Conservation (phyloP, 2,888 invertebrate genomes). For the Protula sp. region DNA sequence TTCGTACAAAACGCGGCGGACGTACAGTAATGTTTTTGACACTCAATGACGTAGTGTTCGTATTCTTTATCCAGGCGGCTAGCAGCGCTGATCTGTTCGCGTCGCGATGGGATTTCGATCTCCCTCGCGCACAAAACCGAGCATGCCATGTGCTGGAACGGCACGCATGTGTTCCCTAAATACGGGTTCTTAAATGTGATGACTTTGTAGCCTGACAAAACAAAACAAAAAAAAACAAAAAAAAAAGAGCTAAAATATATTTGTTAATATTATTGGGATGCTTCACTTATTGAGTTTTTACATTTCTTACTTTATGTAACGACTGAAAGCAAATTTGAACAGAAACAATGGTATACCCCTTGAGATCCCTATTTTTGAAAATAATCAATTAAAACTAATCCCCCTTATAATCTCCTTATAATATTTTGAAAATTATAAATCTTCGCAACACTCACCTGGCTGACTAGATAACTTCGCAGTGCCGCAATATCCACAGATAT, state of each 20-base stretch:
- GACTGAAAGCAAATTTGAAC: too few species aligned
- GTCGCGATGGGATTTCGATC: slow-evolving; percentile 54
- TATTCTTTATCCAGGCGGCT: slow-evolving; percentile 48
- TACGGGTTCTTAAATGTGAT: slow-evolving; percentile 57
- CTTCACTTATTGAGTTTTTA: neutral
- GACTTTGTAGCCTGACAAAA: slow-evolving; percentile 54
- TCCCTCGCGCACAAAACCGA: slow-evolving; percentile 52
- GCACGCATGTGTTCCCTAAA: slow-evolving; percentile 57
- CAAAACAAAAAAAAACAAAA: too few species aligned
- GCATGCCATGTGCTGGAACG: slow-evolving; percentile 57
- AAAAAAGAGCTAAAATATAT: neutral
- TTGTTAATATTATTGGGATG: neutral
- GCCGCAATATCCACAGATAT: slow-evolving; percentile 53
- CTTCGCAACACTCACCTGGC: slow-evolving; percentile 44
- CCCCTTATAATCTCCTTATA: too few species aligned
- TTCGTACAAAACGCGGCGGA: slow-evolving; percentile 3
- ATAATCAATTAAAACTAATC: too few species aligned
- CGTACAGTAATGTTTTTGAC: slow-evolving; percentile 17
- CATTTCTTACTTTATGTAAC: too few species aligned
- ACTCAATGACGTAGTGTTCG: slow-evolving; percentile 27
- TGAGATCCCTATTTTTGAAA: too few species aligned
- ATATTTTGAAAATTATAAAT: too few species aligned
- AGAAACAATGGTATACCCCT: too few species aligned
- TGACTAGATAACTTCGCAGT: slow-evolving; percentile 38
- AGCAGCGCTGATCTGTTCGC: slow-evolving; percentile 50